phyloP scores from a whole-genome alignment of 1,140 invertebrate species.

The Marisa cornuarietis region DNA sequence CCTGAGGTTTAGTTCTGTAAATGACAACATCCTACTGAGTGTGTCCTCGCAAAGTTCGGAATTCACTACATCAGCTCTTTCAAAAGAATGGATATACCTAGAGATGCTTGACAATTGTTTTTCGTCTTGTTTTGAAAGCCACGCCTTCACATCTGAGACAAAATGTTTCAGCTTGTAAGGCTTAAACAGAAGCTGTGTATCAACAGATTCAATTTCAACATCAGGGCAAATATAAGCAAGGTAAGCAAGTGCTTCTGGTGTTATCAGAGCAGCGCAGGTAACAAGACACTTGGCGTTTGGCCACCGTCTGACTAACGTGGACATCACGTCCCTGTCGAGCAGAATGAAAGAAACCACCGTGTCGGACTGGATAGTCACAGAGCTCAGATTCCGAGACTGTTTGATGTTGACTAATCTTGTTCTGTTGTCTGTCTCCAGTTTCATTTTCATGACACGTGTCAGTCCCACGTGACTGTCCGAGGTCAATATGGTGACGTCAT shows the following conservation, averaged over 20 bases:
- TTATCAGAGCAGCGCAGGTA: not conserved
- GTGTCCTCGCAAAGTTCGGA: no score
- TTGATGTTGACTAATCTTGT: not conserved
- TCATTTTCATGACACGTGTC: conserved; percentile 10
- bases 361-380: not conserved
- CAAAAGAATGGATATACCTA: not conserved
- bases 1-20: not conserved
- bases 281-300: not conserved
- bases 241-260: not conserved
- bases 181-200: conserved; percentile 13
- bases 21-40: not conserved
- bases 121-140: not conserved
- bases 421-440: not conserved
- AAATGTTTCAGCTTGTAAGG: not conserved
- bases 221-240: conserved; percentile 1
- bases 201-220: conserved; percentile 7
- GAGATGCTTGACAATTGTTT: not conserved
- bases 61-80: no score
- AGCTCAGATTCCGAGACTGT: no score
- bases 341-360: conserved; percentile 18
- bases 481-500: conserved; percentile 12
- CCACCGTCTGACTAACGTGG: conserved; percentile 9
- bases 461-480: conserved; percentile 7
- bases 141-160: conserved; percentile 7
- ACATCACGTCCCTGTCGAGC: conserved; percentile 1